These are phyloP conservation scores for Syndactyla subalaris DNA, from an alignment of 2,797 vertebrate species.

Conservation along the genomic window DNA sequence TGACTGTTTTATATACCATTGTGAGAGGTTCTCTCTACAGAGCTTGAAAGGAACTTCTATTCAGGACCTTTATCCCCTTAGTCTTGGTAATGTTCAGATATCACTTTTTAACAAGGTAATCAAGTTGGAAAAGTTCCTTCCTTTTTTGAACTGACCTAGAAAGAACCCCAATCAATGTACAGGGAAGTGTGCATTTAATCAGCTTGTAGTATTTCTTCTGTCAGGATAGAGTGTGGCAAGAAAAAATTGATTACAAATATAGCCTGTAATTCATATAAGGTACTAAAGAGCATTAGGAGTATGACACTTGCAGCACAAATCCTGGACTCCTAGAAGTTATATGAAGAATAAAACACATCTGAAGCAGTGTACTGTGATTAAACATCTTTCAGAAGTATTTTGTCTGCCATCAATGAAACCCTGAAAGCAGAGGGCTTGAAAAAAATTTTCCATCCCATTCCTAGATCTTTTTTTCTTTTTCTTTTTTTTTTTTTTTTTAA, in stretches of 20 bases:
- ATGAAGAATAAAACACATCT: background rate
- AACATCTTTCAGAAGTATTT: background rate
- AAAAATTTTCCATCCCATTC: background rate
- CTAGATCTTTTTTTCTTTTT: background rate
- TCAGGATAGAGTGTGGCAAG: background rate
- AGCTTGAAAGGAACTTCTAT: background rate
- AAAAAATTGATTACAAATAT: background rate
- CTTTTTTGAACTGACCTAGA: background rate
- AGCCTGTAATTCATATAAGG: background rate
- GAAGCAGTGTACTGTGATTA: background rate
- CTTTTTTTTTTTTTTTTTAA: background rate
- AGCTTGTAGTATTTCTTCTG: background rate
- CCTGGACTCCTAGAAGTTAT: background rate
- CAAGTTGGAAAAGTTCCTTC: background rate
- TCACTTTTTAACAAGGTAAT: background rate
- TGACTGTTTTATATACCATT: background rate
- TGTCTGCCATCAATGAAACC: background rate
- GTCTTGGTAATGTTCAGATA: background rate
- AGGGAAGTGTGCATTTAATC: background rate
- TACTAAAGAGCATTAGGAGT: background rate
- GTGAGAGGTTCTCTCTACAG: background rate
- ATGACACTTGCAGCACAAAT: background rate
- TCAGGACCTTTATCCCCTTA: background rate
- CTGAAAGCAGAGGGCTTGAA: background rate
- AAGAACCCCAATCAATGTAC: background rate